Evolutionary conservation across 2,113 vertebrate species (phyloP).

Genomic region (Oreochromis spilurus): DNA sequence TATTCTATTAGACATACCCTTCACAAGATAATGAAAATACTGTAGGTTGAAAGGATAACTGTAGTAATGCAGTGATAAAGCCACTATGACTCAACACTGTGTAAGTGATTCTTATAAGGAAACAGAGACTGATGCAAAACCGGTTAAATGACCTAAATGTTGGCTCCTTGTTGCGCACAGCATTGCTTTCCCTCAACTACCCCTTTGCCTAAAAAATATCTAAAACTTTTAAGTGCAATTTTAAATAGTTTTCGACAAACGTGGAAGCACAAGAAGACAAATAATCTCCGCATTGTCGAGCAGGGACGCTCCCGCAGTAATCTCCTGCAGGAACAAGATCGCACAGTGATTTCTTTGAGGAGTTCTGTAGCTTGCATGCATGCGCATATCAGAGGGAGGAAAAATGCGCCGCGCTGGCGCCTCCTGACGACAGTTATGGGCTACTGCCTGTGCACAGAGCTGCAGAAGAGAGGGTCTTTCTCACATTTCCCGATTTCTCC

Average conservation of each 20-base stretch:
- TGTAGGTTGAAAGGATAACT: not conserved
- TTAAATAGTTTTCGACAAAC: not conserved
- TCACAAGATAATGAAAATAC: not conserved
- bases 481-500: conserved; percentile 65
- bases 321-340: not conserved
- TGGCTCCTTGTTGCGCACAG: not conserved
- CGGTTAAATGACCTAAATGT: not conserved
- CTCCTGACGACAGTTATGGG: conserved; percentile 62
- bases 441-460: conserved; percentile 39
- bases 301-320: not conserved
- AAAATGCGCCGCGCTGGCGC: conserved; percentile 30
- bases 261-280: not conserved
- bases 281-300: not conserved
- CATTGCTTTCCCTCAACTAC: not conserved
- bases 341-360: conserved; percentile 10
- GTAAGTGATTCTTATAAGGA: not conserved
- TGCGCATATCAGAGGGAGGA: not conserved
- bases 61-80: not conserved
- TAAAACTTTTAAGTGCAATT: not conserved
- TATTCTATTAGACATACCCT: not conserved
- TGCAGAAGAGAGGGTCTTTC: conserved; percentile 60
- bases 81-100: not conserved
- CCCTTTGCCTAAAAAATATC: not conserved
- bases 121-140: not conserved
- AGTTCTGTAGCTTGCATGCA: not conserved